Percentiles rank a stretch among this genome's conserved stretches.
phyloP scores from a whole-genome alignment of 2,797 vertebrate genomes.

The Monodelphis domestica region DNA sequence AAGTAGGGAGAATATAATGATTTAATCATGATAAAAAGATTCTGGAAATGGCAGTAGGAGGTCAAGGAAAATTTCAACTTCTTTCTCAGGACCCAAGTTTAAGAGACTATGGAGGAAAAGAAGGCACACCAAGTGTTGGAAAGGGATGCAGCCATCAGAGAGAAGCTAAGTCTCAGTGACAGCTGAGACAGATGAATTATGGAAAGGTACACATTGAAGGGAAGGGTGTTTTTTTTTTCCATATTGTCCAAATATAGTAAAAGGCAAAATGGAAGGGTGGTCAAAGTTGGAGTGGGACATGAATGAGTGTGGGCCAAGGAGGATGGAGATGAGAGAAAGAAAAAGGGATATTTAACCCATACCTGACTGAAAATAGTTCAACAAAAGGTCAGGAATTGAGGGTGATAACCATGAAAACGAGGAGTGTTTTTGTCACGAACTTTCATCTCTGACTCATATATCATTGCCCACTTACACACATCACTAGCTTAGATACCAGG shows the following conservation, averaged over 20 bases:
- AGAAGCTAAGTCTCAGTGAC: not conserved
- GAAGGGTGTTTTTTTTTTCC: not conserved
- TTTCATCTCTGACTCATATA: not conserved
- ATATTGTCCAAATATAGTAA: not conserved
- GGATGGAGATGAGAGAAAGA: too few species aligned
- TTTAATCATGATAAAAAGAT: too few species aligned
- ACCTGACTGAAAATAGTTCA: not conserved
- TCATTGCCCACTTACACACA: not conserved
- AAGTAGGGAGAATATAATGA: too few species aligned
- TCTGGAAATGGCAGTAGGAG: too few species aligned
- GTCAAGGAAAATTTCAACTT: too few species aligned
- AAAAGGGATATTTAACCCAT: not conserved
- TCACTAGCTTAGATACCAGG: not conserved
- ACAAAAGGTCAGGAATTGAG: not conserved
- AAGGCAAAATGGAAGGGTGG: not conserved
- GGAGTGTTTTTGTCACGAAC: not conserved
- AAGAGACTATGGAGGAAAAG: not conserved
- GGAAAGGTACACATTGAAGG: not conserved
- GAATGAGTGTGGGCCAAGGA: accelerated
- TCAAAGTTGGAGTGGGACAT: too few species aligned
- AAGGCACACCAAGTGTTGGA: too few species aligned
- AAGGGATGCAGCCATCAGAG: not conserved
- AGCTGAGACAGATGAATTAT: not conserved
- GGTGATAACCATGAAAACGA: not conserved
- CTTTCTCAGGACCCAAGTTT: too few species aligned